These are phyloP conservation scores for Helogale parvula DNA, from an alignment of 2,113 vertebrate genomes.

Conservation along the genomic window DNA sequence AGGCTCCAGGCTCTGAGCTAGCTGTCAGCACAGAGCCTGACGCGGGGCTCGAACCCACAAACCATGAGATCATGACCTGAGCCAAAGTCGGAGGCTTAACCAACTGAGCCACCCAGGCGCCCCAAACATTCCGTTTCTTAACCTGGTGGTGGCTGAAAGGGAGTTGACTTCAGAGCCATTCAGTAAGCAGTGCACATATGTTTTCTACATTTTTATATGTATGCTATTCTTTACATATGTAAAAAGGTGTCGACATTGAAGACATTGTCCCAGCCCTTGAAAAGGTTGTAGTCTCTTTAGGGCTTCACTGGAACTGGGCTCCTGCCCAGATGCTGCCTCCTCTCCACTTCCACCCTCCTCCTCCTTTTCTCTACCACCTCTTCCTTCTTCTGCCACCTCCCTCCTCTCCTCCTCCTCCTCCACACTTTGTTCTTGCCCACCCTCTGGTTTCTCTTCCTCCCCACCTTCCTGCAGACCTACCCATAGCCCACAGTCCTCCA, in stretches of 20 bases:
- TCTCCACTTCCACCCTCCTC: background rate
- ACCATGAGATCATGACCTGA: too few species aligned
- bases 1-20: too few species aligned
- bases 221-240: background rate
- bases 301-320: background rate
- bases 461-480: constrained; percentile 28
- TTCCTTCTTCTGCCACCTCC: background rate
- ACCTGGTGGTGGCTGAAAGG: background rate
- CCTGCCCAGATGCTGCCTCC: background rate
- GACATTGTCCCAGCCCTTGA: background rate
- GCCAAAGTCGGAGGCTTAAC: too few species aligned
- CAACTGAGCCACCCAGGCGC: too few species aligned
- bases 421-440: background rate
- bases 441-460: constrained; percentile 75
- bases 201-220: background rate
- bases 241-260: background rate
- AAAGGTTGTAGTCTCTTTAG: background rate
- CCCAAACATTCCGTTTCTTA: background rate
- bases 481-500: constrained; percentile 28
- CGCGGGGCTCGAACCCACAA: too few species aligned
- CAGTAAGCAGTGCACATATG: background rate
- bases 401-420: background rate
- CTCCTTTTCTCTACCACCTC: background rate
- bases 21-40: too few species aligned
- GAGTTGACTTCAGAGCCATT: background rate